Conservation (phyloP, 2,797 vertebrate genomes). For the Schizothorax lantsangensis region DNA sequence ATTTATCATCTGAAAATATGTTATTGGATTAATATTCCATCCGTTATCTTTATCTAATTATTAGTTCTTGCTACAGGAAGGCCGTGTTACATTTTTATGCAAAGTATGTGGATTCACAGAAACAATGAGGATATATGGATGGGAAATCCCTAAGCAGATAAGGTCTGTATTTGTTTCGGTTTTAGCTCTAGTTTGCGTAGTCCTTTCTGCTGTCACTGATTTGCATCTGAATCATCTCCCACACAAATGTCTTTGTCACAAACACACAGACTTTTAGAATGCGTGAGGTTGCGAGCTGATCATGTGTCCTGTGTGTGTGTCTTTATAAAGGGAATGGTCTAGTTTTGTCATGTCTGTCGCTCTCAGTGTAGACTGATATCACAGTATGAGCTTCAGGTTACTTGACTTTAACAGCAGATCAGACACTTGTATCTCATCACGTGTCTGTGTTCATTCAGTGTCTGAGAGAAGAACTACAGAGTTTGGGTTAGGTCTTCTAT, state of each 20-base stretch:
- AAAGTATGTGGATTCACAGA: neutral
- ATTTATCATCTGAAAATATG: neutral
- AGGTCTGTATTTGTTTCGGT: neutral
- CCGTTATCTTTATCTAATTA: neutral
- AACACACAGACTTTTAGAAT: neutral
- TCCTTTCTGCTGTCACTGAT: neutral
- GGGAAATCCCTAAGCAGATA: neutral
- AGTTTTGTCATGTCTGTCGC: neutral
- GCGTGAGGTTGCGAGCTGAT: neutral
- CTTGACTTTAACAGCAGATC: neutral
- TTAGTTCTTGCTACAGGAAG: neutral
- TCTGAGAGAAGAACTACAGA: neutral
- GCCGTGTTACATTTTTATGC: neutral
- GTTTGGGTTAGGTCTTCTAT: neutral
- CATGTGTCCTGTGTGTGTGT: neutral
- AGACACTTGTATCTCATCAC: neutral
- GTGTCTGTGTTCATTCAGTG: neutral
- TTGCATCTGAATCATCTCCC: neutral
- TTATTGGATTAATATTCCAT: neutral
- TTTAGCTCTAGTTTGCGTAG: neutral
- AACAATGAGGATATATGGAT: neutral
- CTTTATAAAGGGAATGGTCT: neutral
- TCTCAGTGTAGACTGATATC: neutral
- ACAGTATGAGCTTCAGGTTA: neutral
- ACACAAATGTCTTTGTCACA: neutral